Evolutionary conservation across 2,888 invertebrate genomes (phyloP).

Genomic region (Cyaniris semiargus): DNA sequence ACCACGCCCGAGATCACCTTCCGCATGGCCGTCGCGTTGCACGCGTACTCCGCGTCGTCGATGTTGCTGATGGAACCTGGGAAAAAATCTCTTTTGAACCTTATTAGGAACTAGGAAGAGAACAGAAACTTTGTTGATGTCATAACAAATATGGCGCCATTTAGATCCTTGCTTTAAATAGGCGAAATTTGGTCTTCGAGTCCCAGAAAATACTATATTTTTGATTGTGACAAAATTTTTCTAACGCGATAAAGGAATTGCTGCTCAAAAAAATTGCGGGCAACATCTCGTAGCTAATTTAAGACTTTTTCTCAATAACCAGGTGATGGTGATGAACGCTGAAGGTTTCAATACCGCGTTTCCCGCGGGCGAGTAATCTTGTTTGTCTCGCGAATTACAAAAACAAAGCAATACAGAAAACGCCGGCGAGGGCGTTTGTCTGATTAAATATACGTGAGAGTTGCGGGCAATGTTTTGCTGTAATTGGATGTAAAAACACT

Average conservation of each 20-base stretch:
- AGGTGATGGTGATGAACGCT: not conserved
- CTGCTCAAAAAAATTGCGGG: too few relatives aligned
- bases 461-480: not conserved
- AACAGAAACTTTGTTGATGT: too few relatives aligned
- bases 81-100: not conserved
- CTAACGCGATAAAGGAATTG: too few relatives aligned
- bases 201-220: too few relatives aligned
- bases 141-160: too few relatives aligned
- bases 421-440: not conserved
- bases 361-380: not conserved
- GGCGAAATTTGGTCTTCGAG: too few relatives aligned
- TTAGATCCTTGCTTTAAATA: too few relatives aligned
- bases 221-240: too few relatives aligned
- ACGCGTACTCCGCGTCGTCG: slow-evolving; percentile 92
- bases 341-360: not conserved
- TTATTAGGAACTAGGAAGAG: too few relatives aligned
- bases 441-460: not conserved
- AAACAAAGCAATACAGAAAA: slow-evolving; percentile 7
- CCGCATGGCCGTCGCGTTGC: slow-evolving; percentile 90
- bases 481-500: not conserved
- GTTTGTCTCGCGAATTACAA: not conserved
- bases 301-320: not conserved
- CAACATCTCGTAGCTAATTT: too few relatives aligned
- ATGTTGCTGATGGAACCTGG: slow-evolving; percentile 98
- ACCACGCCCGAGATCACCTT: slow-evolving; percentile 83